These are phyloP conservation scores for Hippocampus abdominalis DNA, from an alignment of 2,113 vertebrate genomes.

Conservation along the genomic window DNA sequence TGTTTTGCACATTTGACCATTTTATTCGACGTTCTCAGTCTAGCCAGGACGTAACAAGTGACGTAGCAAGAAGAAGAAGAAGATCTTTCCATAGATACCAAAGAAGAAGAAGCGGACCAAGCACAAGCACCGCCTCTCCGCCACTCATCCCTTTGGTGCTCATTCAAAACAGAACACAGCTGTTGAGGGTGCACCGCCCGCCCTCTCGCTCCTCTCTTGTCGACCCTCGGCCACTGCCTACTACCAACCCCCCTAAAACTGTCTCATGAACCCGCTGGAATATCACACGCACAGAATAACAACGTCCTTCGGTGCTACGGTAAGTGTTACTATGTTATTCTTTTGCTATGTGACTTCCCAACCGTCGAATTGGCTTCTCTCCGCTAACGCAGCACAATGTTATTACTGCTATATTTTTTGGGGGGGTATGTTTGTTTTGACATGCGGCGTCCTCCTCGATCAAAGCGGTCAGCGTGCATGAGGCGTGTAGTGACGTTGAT, in stretches of 20 bases:
- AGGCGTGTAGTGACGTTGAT: background rate
- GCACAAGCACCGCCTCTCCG: constrained; percentile 50
- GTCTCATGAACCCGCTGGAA: constrained; percentile 37
- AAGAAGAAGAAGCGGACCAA: constrained; percentile 10
- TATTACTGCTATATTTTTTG: constrained; percentile 6
- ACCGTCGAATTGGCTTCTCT: constrained; percentile 26
- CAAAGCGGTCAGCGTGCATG: constrained; percentile 14
- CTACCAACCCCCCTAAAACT: background rate
- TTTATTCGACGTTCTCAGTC: background rate
- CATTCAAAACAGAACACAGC: constrained; percentile 75
- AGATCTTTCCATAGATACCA: background rate
- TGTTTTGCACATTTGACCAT: background rate
- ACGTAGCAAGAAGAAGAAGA: background rate
- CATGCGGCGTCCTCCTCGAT: constrained; percentile 31
- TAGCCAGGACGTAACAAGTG: background rate
- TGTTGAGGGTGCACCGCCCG: constrained; percentile 53
- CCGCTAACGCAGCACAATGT: constrained; percentile 32
- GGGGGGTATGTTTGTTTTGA: constrained; percentile 57
- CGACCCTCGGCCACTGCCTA: constrained; percentile 26
- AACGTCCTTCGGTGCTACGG: constrained; percentile 24
- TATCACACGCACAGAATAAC: constrained; percentile 20
- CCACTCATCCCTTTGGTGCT: constrained; percentile 37
- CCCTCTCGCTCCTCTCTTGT: background rate
- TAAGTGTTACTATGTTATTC: constrained; percentile 34
- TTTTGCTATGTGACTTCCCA: background rate